These are phyloP conservation scores for Remorina albescens DNA, from an alignment of 2,797 vertebrate genomes.

Conservation along the genomic window DNA sequence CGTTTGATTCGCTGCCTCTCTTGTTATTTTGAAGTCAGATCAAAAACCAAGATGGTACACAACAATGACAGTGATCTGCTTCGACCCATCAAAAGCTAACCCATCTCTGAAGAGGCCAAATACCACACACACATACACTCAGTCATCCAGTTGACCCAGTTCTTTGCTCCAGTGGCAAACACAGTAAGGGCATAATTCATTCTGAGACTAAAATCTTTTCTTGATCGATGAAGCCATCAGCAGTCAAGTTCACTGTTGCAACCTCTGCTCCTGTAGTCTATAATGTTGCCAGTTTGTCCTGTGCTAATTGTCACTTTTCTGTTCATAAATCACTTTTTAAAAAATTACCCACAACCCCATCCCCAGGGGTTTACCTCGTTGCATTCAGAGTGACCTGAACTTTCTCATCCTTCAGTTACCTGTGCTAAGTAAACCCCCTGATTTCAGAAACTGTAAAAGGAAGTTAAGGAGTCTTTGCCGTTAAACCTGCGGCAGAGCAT, in stretches of 20 bases:
- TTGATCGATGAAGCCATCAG: conserved; percentile 85
- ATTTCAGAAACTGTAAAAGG: conserved; percentile 28
- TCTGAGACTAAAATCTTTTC: conserved; percentile 76
- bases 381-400: conserved; percentile 70
- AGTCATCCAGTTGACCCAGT: conserved; percentile 80
- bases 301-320: conserved; percentile 83
- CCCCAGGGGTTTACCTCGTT: conserved; percentile 67
- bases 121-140: conserved; percentile 56
- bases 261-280: conserved; percentile 75
- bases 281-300: conserved; percentile 80
- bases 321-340: conserved; percentile 80
- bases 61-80: conserved; percentile 67
- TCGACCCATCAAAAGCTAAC: conserved; percentile 66
- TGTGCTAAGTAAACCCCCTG: conserved; percentile 45
- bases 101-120: conserved; percentile 53
- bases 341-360: conserved; percentile 56
- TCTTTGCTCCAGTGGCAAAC: conserved; percentile 76
- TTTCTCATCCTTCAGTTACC: conserved; percentile 67
- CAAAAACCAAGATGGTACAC: conserved; percentile 50
- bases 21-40: conserved; percentile 70
- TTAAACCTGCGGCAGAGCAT: conserved; percentile 23
- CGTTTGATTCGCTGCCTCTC: conserved; percentile 62
- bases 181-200: conserved; percentile 76
- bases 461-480: conserved; percentile 4
- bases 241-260: conserved; percentile 75